A percentile compares a stretch with the other conserved stretches of the same genome.
These are phyloP conservation scores for Ectemnius lituratus DNA, from an alignment of 2,888 invertebrate genomes.

Conservation along the genomic window DNA sequence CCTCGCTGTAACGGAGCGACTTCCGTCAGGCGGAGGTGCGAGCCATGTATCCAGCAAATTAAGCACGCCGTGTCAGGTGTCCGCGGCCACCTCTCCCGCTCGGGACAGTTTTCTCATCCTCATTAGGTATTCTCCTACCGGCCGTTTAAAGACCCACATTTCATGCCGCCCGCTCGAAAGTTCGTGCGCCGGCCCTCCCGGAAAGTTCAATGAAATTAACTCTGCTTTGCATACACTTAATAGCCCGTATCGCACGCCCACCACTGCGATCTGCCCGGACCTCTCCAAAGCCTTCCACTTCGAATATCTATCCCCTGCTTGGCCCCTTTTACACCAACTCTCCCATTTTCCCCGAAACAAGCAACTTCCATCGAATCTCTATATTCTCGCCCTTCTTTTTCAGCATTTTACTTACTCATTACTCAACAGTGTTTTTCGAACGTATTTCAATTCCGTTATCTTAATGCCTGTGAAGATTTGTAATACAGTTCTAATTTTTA, in stretches of 20 bases:
- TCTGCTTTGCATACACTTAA: slow-evolving; percentile 70
- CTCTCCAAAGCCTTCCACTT: not conserved
- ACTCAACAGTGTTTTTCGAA: not conserved
- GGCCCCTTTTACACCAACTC: too few species aligned
- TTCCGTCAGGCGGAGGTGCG: slow-evolving; percentile 37
- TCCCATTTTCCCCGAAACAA: too few species aligned
- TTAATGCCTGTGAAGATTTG: not conserved
- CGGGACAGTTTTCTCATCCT: slow-evolving; percentile 61
- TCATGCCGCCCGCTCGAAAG: slow-evolving; percentile 61
- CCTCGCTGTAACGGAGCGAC: slow-evolving; percentile 28
- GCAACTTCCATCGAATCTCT: too few species aligned
- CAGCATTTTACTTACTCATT: not conserved
- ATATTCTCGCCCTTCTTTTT: too few species aligned
- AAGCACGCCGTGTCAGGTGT: slow-evolving; percentile 42
- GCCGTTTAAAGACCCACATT: slow-evolving; percentile 61
- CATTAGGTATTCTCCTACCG: slow-evolving; percentile 63
- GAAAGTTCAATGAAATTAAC: slow-evolving; percentile 73
- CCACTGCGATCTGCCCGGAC: slow-evolving; percentile 23
- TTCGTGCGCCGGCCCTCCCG: slow-evolving; percentile 51
- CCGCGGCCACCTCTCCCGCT: slow-evolving; percentile 28
- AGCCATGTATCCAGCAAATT: slow-evolving; percentile 38
- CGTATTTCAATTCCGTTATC: not conserved
- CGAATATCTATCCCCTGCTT: too few species aligned
- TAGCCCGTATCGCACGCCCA: slow-evolving; percentile 61
- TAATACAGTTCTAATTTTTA: too few species aligned